A percentile compares a stretch with the other conserved stretches of the same genome.
These are phyloP conservation scores for Pelodiscus sinensis DNA, from an alignment of 2,113 vertebrate species.

Conservation along the genomic window DNA sequence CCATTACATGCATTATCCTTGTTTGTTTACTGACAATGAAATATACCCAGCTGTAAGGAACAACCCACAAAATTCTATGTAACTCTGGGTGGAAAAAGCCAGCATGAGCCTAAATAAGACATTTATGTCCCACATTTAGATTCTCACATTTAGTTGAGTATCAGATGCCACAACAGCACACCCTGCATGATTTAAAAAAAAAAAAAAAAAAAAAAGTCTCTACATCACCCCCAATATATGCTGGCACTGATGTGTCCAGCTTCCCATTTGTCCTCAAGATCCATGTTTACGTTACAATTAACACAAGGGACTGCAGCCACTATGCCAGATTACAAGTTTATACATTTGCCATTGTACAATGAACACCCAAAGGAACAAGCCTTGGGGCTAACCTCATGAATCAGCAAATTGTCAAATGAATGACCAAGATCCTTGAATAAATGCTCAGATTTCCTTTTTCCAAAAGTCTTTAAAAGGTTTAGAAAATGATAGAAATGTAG, in stretches of 20 bases:
- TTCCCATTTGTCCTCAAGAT: background rate
- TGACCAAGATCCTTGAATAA: background rate
- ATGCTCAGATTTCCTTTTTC: background rate
- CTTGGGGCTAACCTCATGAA: background rate
- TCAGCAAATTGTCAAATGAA: background rate
- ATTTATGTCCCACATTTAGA: rapidly evolving
- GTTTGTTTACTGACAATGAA: background rate
- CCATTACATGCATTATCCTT: rapidly evolving
- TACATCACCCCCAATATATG: background rate
- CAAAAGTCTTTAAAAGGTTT: rapidly evolving
- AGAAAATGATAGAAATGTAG: too few relatives aligned
- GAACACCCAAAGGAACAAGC: background rate
- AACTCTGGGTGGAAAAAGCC: background rate
- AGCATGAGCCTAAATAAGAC: background rate
- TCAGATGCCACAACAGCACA: background rate
- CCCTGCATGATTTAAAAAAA: background rate
- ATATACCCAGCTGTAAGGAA: background rate
- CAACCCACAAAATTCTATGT: background rate
- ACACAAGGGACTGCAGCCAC: background rate
- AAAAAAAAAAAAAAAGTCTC: background rate
- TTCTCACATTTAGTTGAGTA: background rate
- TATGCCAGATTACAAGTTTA: background rate
- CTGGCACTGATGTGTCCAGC: background rate
- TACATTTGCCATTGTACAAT: background rate
- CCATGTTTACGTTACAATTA: background rate